phyloP scores from a whole-genome alignment of 2,888 invertebrate species.

The Drosophila mayaguana region DNA sequence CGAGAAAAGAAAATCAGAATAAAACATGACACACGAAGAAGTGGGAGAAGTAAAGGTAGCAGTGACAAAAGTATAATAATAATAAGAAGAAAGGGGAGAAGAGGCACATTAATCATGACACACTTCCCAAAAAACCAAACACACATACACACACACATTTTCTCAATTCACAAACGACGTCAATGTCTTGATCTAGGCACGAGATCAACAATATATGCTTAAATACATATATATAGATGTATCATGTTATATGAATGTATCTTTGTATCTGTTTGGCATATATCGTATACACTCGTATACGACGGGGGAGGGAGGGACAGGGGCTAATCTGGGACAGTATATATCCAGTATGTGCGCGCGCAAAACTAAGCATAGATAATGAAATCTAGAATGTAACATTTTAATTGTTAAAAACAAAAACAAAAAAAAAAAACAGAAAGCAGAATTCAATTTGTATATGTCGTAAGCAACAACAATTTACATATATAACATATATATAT shows the following conservation, averaged over 20 bases:
- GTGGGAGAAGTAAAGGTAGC: neutral
- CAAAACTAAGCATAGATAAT: constrained; percentile 52
- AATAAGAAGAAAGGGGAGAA: neutral
- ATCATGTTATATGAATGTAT: constrained; percentile 18
- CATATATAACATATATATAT: constrained; percentile 15
- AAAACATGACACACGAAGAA: neutral
- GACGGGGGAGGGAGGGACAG: neutral
- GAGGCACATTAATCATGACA: constrained; percentile 1
- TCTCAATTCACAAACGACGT: constrained; percentile 10
- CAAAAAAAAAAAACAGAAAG: constrained; percentile 20
- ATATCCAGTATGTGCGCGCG: constrained; percentile 31
- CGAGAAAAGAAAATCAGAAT: neutral
- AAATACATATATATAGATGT: neutral
- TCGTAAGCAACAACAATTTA: constrained; percentile 41
- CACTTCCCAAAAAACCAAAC: neutral
- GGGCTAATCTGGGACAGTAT: neutral
- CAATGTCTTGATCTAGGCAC: constrained; percentile 26
- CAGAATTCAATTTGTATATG: constrained; percentile 35
- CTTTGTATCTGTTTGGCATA: constrained; percentile 25
- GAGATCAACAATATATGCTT: constrained; percentile 13
- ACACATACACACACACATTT: neutral
- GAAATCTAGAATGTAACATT: constrained; percentile 22
- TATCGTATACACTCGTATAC: constrained; percentile 23
- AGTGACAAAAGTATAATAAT: neutral
- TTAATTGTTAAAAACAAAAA: constrained; percentile 42